Evolutionary conservation across 2,797 vertebrate species (phyloP).

Genomic region (Oryzias dopingdopingensis): DNA sequence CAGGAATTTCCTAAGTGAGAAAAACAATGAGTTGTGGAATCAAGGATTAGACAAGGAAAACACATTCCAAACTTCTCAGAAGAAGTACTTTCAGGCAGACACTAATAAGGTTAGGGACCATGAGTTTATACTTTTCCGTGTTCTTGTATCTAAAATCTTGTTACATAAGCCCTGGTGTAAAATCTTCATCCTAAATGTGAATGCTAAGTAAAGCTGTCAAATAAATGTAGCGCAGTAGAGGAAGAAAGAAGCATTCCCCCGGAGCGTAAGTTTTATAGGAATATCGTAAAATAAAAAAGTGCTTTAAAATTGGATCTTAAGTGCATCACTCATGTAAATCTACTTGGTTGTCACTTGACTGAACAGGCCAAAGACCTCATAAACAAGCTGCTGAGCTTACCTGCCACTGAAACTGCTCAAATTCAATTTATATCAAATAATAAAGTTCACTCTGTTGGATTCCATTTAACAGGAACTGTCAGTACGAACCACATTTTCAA

Average conservation of each 20-base stretch:
- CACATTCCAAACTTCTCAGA: too few species aligned
- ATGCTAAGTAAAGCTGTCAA: not conserved
- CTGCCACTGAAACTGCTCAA: slow-evolving; percentile 24
- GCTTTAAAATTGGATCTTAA: not conserved
- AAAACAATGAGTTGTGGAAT: too few species aligned
- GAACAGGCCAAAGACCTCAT: not conserved
- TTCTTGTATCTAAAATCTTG: not conserved
- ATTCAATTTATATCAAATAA: slow-evolving; percentile 33
- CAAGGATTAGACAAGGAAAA: too few species aligned
- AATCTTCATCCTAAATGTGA: not conserved
- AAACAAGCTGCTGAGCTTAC: slow-evolving; percentile 9
- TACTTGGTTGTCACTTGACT: not conserved
- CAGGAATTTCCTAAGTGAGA: too few species aligned
- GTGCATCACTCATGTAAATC: not conserved
- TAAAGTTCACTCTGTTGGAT: slow-evolving; percentile 8
- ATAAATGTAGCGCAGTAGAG: not conserved
- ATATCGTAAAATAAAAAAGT: not conserved
- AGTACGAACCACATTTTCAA: slow-evolving; percentile 22
- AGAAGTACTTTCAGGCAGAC: too few species aligned
- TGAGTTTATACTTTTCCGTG: not conserved
- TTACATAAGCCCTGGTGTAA: not conserved
- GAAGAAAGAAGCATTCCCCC: not conserved
- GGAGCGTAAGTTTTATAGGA: not conserved
- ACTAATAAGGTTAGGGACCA: too few species aligned
- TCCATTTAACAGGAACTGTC: slow-evolving; percentile 9